Conservation (phyloP, 2,888 invertebrate genomes). For the Carcina quercana region DNA sequence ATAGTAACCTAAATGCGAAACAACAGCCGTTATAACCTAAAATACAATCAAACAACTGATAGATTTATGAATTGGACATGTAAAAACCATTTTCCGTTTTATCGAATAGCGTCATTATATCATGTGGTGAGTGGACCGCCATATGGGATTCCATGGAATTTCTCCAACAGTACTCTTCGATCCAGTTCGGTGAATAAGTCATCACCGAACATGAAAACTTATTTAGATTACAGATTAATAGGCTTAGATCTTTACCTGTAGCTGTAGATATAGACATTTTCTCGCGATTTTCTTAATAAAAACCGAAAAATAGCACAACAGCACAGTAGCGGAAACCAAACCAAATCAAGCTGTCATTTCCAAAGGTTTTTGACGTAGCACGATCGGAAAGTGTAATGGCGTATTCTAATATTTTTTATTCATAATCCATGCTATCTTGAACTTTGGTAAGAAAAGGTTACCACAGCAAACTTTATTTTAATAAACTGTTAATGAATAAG, state of each 20-base stretch:
- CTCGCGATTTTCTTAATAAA: constrained; percentile 51
- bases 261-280: constrained; percentile 70
- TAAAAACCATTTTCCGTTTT: constrained; percentile 35
- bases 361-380: constrained; percentile 54
- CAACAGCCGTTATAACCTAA: constrained; percentile 27
- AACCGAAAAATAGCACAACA: constrained; percentile 71
- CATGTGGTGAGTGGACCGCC: constrained; percentile 73
- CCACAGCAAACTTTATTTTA: too few species aligned
- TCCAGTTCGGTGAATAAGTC: constrained; percentile 50
- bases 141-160: constrained; percentile 74
- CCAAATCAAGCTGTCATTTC: constrained; percentile 73
- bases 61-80: constrained; percentile 25
- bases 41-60: constrained; percentile 16
- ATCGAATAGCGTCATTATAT: constrained; percentile 64
- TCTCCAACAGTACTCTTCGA: constrained; percentile 64
- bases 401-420: too few species aligned
- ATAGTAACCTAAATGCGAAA: constrained; percentile 49
- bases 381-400: constrained; percentile 30
- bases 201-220: constrained; percentile 22
- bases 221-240: constrained; percentile 25
- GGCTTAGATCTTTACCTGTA: constrained; percentile 54
- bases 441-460: too few species aligned
- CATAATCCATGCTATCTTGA: too few species aligned
- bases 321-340: constrained; percentile 74
- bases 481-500: too few species aligned